These are phyloP conservation scores for Lithobates sylvaticus DNA, from an alignment of 2,797 vertebrate species.

Conservation along the genomic window DNA sequence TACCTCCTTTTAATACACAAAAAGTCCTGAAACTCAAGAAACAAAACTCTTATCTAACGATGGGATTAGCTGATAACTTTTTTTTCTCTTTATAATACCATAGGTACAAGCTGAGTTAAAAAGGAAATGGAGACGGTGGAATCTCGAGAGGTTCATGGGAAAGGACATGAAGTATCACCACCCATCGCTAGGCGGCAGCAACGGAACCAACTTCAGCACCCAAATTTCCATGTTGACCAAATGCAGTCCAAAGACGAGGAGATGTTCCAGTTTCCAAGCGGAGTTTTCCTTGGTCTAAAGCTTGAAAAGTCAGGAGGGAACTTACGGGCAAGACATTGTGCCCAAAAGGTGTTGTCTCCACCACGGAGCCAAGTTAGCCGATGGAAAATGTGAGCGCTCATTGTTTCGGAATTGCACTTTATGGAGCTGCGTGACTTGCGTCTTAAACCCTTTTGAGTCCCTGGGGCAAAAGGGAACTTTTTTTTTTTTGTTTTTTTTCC, in stretches of 20 bases:
- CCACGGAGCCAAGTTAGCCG: neutral
- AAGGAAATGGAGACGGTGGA: constrained; percentile 95
- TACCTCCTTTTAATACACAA: too few relatives aligned
- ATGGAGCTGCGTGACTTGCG: neutral
- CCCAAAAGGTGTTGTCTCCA: neutral
- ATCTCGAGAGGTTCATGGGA: constrained; percentile 86
- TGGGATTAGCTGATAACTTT: neutral
- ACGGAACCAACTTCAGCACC: constrained; percentile 92
- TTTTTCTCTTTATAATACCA: neutral
- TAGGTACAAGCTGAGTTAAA: constrained; percentile 96
- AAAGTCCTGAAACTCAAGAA: too few relatives aligned
- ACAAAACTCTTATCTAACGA: too few relatives aligned
- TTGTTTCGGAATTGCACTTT: constrained; percentile 55
- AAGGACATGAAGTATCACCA: constrained; percentile 90
- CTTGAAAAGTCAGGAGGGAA: neutral
- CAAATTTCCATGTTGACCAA: constrained; percentile 96
- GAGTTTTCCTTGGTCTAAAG: constrained; percentile 79
- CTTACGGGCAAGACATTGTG: neutral
- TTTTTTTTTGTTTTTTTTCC: too few relatives aligned
- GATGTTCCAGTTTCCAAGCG: constrained; percentile 79
- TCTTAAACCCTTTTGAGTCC: neutral
- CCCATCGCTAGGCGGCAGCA: constrained; percentile 89
- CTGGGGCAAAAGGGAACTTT: neutral
- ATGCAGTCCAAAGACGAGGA: constrained; percentile 86
- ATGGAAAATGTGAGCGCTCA: constrained; percentile 2